Conservation (phyloP, 2,113 vertebrate genomes). For the Poeciliopsis turrubarensis region DNA sequence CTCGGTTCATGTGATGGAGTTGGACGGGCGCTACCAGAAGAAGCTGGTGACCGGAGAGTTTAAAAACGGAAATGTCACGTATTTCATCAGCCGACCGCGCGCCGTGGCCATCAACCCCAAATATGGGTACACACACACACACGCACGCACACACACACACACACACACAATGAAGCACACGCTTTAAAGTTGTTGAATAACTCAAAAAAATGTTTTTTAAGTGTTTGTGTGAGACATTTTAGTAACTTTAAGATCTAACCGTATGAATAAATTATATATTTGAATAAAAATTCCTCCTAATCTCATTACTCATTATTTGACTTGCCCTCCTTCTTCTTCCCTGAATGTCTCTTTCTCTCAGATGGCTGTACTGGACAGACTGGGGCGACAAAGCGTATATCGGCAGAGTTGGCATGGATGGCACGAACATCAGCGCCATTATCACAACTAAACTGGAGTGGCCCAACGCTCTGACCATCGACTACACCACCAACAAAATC, state of each 20-base stretch:
- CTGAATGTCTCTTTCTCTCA: constrained; percentile 14
- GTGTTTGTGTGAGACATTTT: too few species aligned
- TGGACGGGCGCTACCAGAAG: constrained; percentile 74
- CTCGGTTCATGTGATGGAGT: constrained; percentile 75
- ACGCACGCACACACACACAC: too few species aligned
- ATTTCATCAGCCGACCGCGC: constrained; percentile 60
- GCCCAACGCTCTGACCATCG: constrained; percentile 75
- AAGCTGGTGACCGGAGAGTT: constrained; percentile 66
- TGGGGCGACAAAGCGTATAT: constrained; percentile 73
- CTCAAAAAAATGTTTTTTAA: too few species aligned
- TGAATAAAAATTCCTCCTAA: neutral
- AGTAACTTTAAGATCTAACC: too few species aligned
- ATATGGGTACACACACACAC: constrained; percentile 65
- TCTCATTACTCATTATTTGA: neutral
- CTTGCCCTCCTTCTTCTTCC: neutral
- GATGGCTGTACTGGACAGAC: constrained; percentile 80
- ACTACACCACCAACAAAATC: constrained; percentile 79
- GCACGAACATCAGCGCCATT: constrained; percentile 67
- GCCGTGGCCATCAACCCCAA: constrained; percentile 77
- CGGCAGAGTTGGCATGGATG: constrained; percentile 77
- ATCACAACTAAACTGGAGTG: constrained; percentile 76
- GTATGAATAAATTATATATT: too few species aligned
- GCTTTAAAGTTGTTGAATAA: too few species aligned
- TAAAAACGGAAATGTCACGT: constrained; percentile 63
- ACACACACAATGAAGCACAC: neutral